Percentiles rank a stretch among this genome's conserved stretches.
Conservation (phyloP, 2,888 invertebrate genomes). For the Elmis aenea region DNA sequence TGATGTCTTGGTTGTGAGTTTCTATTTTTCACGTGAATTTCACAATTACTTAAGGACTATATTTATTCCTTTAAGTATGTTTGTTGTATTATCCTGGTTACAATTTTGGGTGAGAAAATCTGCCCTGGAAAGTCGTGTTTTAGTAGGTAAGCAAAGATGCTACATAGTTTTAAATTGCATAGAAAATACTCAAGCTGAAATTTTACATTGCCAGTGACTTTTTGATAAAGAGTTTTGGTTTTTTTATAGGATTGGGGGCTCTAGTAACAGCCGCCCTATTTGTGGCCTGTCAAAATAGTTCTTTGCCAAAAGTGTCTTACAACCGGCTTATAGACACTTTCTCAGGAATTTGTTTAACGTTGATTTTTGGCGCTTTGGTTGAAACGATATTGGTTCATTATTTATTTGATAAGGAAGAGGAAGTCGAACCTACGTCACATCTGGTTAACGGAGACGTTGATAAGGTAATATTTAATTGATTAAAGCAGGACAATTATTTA, state of each 20-base stretch:
- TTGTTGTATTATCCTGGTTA: constrained; percentile 12
- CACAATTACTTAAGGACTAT: constrained; percentile 3
- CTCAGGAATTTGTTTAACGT: constrained; percentile 8
- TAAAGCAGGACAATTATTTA: no score
- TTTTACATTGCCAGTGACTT: no score
- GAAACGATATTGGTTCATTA: constrained; percentile 4
- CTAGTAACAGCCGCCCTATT: neutral
- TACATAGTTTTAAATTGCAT: no score
- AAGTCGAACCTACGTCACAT: neutral
- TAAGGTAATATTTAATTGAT: no score
- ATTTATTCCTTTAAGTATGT: constrained; percentile 7
- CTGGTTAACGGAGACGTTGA: constrained; percentile 3
- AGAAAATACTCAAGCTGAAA: no score
- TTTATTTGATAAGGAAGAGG: neutral
- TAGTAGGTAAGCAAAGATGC: constrained; percentile 6
- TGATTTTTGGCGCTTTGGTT: constrained; percentile 4
- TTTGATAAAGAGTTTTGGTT: neutral
- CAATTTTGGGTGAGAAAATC: constrained; percentile 11
- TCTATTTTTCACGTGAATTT: constrained; percentile 7
- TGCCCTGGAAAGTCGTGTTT: constrained; percentile 4
- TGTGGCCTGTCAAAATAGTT: constrained; percentile 1
- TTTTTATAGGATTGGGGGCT: constrained; percentile 2
- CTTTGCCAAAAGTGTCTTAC: constrained; percentile 3
- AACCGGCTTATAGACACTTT: constrained; percentile 5
- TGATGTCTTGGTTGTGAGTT: constrained; percentile 1